Evolutionary conservation across 2,888 invertebrate genomes (phyloP), one percentile per base, ranked within the genome.

Genomic region (Xylota segnis): DNA sequence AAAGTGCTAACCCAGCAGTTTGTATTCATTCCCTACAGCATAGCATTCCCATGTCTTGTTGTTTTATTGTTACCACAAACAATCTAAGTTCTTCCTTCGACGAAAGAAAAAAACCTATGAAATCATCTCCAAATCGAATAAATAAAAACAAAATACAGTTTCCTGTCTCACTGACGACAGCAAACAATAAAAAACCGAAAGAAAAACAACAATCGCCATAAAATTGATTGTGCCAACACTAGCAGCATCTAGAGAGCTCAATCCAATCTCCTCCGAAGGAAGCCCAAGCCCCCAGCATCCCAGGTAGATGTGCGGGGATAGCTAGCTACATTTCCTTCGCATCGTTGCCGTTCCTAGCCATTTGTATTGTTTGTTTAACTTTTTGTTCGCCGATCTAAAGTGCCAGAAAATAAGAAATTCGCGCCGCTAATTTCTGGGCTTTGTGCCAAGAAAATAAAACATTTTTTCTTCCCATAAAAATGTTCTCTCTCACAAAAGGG

Each of bases 321-420:
- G 23, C 23, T 18, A 10, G 4, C 16, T 16, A 56, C 14, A 56
- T 32, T n/a, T 32, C 16, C 16, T 16, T 16, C 32, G 16, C 12
- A 14, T 47, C 32, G 16, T 12, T 34, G 32, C 14, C 63, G 14
- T 47, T 63, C 29, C 29, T 45, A 45, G 10, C 6, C 29, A 47
- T 65, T 47, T 43, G n/a, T n/a, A 43, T 43, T 32, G 47, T 16
- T 47, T 47, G 12, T 32, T 63, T 47, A 18, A 63, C 32, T 40
- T 14, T 50, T 29, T 23, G 61, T 59, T 72, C 23, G 37, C 43
- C 43, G 40, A 66, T 66, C 43, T 43, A 40, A 83, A 83, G 70
- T 83, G 77, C 77, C 70, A 83, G 72, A 68, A 68, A 83, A 83
- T 59, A 78, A 47, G 40, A 78, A n/a, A 68, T 68, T 83, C 66